Base-by-base conservation (phyloP, 2,888 invertebrate genomes). In the Troides helena region DNA sequence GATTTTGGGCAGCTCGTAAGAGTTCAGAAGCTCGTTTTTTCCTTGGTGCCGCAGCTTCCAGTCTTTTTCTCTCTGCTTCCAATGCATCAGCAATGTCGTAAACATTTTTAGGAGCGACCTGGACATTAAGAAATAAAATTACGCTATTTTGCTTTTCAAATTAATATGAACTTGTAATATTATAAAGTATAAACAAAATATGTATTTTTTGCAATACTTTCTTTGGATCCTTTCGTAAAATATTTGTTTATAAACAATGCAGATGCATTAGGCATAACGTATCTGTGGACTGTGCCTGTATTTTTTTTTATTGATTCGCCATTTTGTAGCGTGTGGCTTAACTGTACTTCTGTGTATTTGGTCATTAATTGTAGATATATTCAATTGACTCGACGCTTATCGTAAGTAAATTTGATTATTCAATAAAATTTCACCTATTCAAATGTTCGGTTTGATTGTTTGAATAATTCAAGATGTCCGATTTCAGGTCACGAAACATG, bases 31-130 rank as follows among this genome's bases (percentile, higher is more conserved):
- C 80, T 14, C 85, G 80, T 74, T 81, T 81, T 77, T 83, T 91
- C 77, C 86, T 90, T 2, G 90, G 88, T 17, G 86, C 84, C 1
- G 86, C 85, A 0, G 81, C 89, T 72, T 85, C 85, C 57, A 76
- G 8, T 73, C 71, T 81, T 74, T 81, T 82, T 62, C 82, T 82
- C 65, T 89, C 89, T 59, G 71, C 83, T 75, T 86, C 84, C 62
- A 85, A 7, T 50, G 43, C 62, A 71, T 91, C 90, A 0, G 90
- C 88, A 68, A 82, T 72, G 46, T 81, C 73, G 74, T 89, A 92
- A 0, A 85, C 83, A 8, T 81, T 84, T 74, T 75, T 85, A 3
- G 87, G 79, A 30, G 85, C 84, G 60, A 90, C 85, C 91, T 91
- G 80, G 18, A 25, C 36, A 21, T 46, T 58, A 23, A 57, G 6